phyloP scores from a whole-genome alignment of 2,888 invertebrate genomes.

The Macrophya annulata region DNA sequence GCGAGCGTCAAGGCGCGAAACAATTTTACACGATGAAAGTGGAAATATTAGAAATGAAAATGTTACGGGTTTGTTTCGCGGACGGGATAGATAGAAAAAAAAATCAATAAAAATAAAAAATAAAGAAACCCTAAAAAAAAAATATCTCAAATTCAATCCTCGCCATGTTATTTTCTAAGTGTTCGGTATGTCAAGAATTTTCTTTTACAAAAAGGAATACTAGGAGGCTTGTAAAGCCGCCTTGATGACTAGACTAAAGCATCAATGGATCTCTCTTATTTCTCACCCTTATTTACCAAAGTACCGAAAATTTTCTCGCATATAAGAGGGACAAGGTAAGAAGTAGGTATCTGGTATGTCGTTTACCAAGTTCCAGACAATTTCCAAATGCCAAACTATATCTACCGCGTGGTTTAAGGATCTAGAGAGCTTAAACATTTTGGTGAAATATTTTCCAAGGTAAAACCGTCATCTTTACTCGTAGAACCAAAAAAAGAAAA shows the following conservation, averaged over 20 bases:
- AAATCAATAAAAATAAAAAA: too few relatives aligned
- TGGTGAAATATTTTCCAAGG: not conserved
- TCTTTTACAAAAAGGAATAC: not conserved
- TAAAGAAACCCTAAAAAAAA: not conserved
- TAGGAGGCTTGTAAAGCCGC: not conserved
- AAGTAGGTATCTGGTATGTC: not conserved
- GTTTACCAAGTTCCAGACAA: not conserved
- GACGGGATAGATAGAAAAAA: too few relatives aligned
- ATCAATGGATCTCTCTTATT: not conserved
- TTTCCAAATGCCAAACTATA: not conserved
- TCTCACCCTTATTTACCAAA: not conserved
- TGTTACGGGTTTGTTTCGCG: not conserved
- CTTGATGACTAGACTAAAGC: not conserved
- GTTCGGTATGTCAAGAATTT: constrained; percentile 9
- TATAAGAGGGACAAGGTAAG: not conserved
- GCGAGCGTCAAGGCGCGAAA: not conserved
- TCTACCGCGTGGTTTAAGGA: not conserved
- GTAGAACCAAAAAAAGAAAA: not conserved
- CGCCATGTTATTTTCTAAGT: not conserved
- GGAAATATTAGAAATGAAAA: not conserved
- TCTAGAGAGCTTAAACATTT: not conserved
- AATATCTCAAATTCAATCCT: not conserved
- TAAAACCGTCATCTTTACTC: not conserved
- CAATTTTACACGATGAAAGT: not conserved
- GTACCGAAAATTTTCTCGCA: not conserved